phyloP scores from a whole-genome alignment of 2,888 invertebrate genomes.

The Muschampia plurimacula region DNA sequence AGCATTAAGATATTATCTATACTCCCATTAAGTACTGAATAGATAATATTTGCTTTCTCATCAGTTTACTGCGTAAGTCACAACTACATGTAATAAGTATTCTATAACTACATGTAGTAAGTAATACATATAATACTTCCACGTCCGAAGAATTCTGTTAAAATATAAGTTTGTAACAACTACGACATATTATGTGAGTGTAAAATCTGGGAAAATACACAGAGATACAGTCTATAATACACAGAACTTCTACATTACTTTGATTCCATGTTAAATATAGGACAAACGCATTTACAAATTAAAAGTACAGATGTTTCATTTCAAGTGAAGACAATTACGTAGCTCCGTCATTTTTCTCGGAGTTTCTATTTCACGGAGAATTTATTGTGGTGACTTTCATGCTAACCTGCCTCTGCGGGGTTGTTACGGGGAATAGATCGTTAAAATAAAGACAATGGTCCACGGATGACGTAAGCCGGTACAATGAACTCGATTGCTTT shows the following conservation, averaged over 20 bases:
- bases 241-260: not conserved
- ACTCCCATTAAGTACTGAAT: no score
- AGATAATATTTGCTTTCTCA: no score
- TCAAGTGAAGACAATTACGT: not conserved
- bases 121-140: no score
- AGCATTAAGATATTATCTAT: no score
- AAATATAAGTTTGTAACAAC: no score
- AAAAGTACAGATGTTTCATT: not conserved
- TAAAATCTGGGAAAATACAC: no score
- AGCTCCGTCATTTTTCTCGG: not conserved
- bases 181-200: no score
- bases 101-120: no score
- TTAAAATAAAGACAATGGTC: not conserved
- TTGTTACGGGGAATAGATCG: conserved; percentile 5
- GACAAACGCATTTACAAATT: not conserved
- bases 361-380: conserved; percentile 6
- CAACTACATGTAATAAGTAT: no score
- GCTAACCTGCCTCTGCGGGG: conserved; percentile 2
- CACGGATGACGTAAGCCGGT: not conserved
- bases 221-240: no score
- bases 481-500: not conserved
- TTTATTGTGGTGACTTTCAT: not conserved
- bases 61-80: no score
- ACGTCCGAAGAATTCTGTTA: no score
- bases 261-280: not conserved